These are phyloP conservation scores for Drosophila leonis DNA, from an alignment of 2,888 invertebrate species.

Conservation along the genomic window DNA sequence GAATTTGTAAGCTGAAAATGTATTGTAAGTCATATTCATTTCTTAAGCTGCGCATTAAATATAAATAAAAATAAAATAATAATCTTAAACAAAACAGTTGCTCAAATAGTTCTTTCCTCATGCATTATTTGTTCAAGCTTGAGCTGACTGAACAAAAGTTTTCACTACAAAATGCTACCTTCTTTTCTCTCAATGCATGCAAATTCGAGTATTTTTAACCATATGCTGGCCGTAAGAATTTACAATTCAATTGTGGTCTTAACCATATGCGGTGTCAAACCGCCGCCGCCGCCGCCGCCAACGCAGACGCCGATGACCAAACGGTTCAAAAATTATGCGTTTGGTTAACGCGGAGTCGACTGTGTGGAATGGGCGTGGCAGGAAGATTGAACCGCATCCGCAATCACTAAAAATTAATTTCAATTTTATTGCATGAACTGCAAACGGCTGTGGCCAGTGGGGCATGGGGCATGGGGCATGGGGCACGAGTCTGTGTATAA, in stretches of 20 bases:
- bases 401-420: conserved; percentile 81
- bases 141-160: not conserved
- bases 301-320: conserved; percentile 52
- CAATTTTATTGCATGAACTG: conserved; percentile 74
- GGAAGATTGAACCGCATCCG: conserved; percentile 73
- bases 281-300: conserved; percentile 35
- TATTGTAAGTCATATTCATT: too few relatives aligned
- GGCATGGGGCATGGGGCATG: conserved; percentile 7
- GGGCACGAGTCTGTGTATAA: conserved; percentile 21
- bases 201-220: conserved; percentile 27
- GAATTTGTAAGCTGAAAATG: too few relatives aligned
- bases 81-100: too few relatives aligned
- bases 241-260: conserved; percentile 69
- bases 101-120: too few relatives aligned
- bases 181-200: conserved; percentile 3
- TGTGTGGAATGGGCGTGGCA: conserved; percentile 11
- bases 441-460: conserved; percentile 41
- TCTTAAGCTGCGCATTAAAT: too few relatives aligned
- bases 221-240: conserved; percentile 52
- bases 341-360: conserved; percentile 39
- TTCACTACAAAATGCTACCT: not conserved
- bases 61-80: too few relatives aligned
- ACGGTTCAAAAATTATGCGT: conserved; percentile 49
- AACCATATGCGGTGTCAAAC: conserved; percentile 69
- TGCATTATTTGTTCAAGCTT: too few relatives aligned